phyloP scores from a whole-genome alignment of 2,113 vertebrate genomes.

The Oceanodroma tethys region DNA sequence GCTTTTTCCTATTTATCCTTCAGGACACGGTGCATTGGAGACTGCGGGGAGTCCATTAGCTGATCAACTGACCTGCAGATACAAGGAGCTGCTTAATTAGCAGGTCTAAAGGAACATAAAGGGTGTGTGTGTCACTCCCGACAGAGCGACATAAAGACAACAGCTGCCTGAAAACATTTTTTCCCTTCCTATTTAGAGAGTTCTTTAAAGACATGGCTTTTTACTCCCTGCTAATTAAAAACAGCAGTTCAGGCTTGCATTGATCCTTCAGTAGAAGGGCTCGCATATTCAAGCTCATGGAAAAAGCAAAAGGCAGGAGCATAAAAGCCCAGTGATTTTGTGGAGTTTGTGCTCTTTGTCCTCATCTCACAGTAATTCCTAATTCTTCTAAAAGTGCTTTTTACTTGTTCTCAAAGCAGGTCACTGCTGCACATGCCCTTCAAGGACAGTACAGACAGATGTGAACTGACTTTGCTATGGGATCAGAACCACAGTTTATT shows the following conservation, averaged over 20 bases:
- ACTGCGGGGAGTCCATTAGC: background rate
- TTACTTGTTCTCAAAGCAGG: background rate
- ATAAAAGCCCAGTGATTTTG: background rate
- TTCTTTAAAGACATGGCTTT: background rate
- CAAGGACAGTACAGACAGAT: background rate
- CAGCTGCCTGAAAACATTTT: background rate
- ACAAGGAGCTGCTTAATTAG: background rate
- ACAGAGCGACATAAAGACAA: background rate
- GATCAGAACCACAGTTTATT: background rate
- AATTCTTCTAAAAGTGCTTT: background rate
- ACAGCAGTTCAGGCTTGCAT: background rate
- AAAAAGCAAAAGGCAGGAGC: background rate
- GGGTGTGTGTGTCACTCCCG: background rate
- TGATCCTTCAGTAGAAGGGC: background rate
- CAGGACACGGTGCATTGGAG: accelerated
- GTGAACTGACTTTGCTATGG: background rate
- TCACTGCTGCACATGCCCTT: background rate
- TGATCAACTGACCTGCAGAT: background rate
- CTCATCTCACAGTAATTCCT: background rate
- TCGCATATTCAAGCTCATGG: background rate
- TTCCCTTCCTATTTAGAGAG: background rate
- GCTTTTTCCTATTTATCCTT: background rate
- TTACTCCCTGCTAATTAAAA: constrained; percentile 1
- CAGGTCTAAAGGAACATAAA: background rate
- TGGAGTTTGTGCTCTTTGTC: background rate